A percentile compares a stretch with the other conserved stretches of the same genome.
Evolutionary conservation across 2,888 invertebrate species (phyloP).

Genomic region (Stenodema calcarata): DNA sequence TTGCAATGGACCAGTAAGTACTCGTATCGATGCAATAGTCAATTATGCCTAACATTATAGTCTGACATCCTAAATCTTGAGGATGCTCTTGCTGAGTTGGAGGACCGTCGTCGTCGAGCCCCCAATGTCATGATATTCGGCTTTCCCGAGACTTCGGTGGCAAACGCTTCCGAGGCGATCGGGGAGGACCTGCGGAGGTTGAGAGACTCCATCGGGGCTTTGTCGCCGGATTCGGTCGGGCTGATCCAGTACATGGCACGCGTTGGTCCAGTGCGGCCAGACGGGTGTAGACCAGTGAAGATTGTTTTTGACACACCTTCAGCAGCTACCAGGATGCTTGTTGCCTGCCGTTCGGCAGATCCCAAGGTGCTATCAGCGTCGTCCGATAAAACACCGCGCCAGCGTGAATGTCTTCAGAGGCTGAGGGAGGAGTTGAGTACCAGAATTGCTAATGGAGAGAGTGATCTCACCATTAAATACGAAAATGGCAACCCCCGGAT

Average conservation of each 20-base stretch:
- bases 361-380: neutral
- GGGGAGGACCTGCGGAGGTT: neutral
- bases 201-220: neutral
- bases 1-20: too few relatives aligned
- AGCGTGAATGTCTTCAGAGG: neutral
- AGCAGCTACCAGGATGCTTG: neutral
- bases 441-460: neutral
- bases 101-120: neutral
- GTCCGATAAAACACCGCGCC: neutral
- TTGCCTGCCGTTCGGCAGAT: neutral
- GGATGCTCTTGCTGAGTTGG: neutral
- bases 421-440: neutral
- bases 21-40: too few relatives aligned
- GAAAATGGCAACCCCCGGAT: neutral
- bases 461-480: slow-evolving; percentile 5
- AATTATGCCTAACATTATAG: too few relatives aligned
- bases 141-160: neutral
- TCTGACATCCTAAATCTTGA: too few relatives aligned
- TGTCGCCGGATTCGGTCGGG: neutral
- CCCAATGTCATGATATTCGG: neutral
- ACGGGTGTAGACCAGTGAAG: neutral
- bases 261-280: neutral
- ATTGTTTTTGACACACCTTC: neutral
- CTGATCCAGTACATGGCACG: neutral
- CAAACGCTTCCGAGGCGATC: neutral